Evolutionary conservation across 2,113 vertebrate genomes (phyloP).

Genomic region (Nannobrachium achirus): DNA sequence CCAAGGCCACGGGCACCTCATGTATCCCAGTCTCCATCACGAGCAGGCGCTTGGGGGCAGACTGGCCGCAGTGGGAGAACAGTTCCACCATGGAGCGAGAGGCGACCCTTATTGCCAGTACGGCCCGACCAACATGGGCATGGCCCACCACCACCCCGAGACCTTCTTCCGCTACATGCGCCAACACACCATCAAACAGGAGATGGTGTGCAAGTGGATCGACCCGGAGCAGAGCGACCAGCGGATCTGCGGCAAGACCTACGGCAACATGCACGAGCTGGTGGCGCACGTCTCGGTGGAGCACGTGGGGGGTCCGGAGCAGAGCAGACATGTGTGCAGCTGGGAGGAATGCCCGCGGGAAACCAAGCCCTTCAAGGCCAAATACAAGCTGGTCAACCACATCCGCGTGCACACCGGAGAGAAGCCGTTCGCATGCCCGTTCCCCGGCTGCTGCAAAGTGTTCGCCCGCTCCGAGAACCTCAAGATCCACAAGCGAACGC

Average conservation of each 20-base stretch:
- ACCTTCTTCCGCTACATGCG: conserved; percentile 93
- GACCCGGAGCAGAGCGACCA: conserved; percentile 88
- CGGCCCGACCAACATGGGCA: conserved; percentile 33
- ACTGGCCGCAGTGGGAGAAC: conserved; percentile 84
- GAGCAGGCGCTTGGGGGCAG: conserved; percentile 89
- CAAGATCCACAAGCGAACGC: conserved; percentile 92
- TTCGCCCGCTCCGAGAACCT: conserved; percentile 92
- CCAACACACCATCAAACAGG: conserved; percentile 91
- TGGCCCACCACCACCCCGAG: conserved; percentile 79
- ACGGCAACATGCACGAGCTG: conserved; percentile 92
- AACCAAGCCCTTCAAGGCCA: conserved; percentile 92
- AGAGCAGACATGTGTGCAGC: conserved; percentile 89
- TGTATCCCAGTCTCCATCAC: conserved; percentile 89
- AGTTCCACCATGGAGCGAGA: conserved; percentile 75
- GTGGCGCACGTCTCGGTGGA: conserved; percentile 91
- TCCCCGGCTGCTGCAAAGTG: conserved; percentile 90
- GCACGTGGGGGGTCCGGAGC: conserved; percentile 89
- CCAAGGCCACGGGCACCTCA: conserved; percentile 87
- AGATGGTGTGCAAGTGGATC: conserved; percentile 92
- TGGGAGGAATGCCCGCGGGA: conserved; percentile 91
- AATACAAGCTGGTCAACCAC: conserved; percentile 92
- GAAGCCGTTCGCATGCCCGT: conserved; percentile 90
- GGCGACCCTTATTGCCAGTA: conserved; percentile 50
- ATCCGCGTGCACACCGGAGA: conserved; percentile 91
- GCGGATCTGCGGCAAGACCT: conserved; percentile 87